Conservation (phyloP, 2,113 vertebrate species). For the Pongo pygmaeus region DNA sequence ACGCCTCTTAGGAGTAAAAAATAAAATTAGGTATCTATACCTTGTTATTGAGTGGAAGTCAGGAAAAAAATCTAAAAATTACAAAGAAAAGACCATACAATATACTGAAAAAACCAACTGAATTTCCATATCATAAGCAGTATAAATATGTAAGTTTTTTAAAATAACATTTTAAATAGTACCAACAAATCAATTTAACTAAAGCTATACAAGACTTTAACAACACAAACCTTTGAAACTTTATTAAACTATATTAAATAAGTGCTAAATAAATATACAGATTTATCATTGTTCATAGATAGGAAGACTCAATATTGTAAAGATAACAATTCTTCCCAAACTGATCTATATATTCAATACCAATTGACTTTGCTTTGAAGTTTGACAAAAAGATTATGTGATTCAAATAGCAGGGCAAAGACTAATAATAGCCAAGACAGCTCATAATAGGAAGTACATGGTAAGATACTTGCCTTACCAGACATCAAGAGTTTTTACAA, state of each 20-base stretch:
- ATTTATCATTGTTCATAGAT: not conserved
- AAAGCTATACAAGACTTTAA: not conserved
- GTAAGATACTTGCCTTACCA: not conserved
- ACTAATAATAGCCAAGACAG: not conserved
- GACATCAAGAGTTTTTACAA: not conserved
- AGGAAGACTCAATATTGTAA: not conserved
- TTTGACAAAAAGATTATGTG: not conserved
- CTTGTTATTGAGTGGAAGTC: not conserved
- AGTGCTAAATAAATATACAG: not conserved
- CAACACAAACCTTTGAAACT: not conserved
- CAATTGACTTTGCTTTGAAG: not conserved
- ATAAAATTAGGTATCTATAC: not conserved
- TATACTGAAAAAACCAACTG: not conserved
- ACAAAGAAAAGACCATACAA: not conserved
- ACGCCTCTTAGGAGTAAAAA: not conserved
- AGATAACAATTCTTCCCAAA: not conserved
- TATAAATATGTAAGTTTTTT: not conserved
- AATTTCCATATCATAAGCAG: not conserved
- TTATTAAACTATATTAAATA: not conserved
- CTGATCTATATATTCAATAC: not conserved
- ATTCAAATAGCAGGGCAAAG: not conserved
- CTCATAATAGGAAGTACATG: not conserved
- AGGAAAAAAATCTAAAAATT: not conserved
- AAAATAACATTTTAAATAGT: not conserved
- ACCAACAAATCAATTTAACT: slow-evolving; percentile 3